A percentile compares a stretch with the other conserved stretches of the same genome.
phyloP scores from a whole-genome alignment of 2,888 invertebrate species.

The Aspidiotus rigidus region DNA sequence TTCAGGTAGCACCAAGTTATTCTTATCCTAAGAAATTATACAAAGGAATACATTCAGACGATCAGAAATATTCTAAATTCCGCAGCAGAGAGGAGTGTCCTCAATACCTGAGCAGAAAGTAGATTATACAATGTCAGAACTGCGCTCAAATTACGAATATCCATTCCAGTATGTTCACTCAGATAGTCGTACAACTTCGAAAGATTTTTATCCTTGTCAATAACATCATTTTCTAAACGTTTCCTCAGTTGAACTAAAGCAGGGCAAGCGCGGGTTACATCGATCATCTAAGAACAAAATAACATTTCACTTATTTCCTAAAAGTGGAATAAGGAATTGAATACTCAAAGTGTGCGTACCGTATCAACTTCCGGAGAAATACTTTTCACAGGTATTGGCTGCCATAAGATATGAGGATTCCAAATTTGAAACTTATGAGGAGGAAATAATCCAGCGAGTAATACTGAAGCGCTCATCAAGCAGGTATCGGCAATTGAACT shows the following conservation, averaged over 20 bases:
- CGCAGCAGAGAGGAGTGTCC: no score
- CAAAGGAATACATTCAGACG: not conserved
- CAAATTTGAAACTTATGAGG: constrained; percentile 50
- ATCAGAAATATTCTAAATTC: not conserved
- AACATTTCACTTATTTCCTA: not conserved
- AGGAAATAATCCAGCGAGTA: constrained; percentile 63
- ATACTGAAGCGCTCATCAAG: constrained; percentile 59
- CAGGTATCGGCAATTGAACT: constrained; percentile 66
- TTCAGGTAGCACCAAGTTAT: constrained; percentile 49
- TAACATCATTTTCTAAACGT: constrained; percentile 48
- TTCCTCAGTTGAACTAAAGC: constrained; percentile 52
- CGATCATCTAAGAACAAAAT: constrained; percentile 29
- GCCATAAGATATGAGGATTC: constrained; percentile 48
- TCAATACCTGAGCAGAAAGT: constrained; percentile 9
- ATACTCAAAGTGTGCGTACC: constrained; percentile 14
- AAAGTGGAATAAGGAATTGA: not conserved
- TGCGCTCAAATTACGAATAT: constrained; percentile 40
- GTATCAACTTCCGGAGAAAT: constrained; percentile 37
- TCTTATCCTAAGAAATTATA: constrained; percentile 37
- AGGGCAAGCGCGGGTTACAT: constrained; percentile 53
- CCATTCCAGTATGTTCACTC: constrained; percentile 52
- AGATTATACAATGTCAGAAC: constrained; percentile 23
- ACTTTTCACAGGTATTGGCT: constrained; percentile 65
- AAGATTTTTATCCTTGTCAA: constrained; percentile 51
- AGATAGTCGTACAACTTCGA: constrained; percentile 57